Percentiles rank a stretch among this genome's conserved stretches.
Conservation (phyloP, 2,113 vertebrate species). For the Brachypodius melanocephalos region DNA sequence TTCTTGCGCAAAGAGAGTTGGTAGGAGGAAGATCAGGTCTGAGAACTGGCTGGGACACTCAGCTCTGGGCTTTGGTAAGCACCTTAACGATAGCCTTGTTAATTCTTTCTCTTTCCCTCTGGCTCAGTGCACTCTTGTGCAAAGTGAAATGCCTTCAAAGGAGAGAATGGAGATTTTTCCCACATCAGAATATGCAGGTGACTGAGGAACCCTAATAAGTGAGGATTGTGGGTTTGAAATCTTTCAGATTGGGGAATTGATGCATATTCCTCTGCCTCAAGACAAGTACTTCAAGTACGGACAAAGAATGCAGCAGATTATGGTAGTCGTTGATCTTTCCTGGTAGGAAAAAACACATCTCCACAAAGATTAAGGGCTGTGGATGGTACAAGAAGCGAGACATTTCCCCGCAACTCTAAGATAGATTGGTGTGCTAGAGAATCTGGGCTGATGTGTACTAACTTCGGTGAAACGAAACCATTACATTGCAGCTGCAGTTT, state of each 20-base stretch:
- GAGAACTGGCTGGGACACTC: background rate
- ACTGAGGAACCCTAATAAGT: background rate
- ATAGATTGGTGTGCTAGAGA: background rate
- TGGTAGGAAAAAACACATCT: background rate
- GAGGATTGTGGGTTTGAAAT: background rate
- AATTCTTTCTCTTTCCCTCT: background rate
- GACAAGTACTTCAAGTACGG: background rate
- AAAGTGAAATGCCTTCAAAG: background rate
- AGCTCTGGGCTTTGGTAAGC: background rate
- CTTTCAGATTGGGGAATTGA: background rate
- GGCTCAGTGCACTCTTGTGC: background rate
- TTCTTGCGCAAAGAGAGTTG: background rate
- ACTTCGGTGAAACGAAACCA: background rate
- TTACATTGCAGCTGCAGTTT: background rate
- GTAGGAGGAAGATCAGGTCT: background rate
- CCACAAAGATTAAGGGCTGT: background rate
- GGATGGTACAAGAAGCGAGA: background rate
- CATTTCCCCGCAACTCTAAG: accelerated
- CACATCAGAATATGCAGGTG: background rate
- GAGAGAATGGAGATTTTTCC: background rate
- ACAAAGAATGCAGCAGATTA: background rate
- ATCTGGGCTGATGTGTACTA: background rate
- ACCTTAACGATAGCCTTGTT: background rate
- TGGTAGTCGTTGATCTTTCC: background rate
- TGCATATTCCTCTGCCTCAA: background rate